Percentiles rank a stretch among this genome's conserved stretches.
phyloP scores from a whole-genome alignment of 2,888 invertebrate species.

The Charanyca ferruginea region DNA sequence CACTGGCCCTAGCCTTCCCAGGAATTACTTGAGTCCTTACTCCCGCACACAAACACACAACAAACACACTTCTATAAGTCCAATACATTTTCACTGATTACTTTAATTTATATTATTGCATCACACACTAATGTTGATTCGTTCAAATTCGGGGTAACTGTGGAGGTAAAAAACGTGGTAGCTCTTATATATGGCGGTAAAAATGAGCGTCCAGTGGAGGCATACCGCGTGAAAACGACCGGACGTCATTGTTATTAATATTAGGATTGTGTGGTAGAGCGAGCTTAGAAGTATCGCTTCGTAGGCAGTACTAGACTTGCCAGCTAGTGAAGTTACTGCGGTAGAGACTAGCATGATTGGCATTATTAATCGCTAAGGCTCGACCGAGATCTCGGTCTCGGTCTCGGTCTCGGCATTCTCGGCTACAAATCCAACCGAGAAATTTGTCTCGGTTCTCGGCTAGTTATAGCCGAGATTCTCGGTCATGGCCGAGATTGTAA shows the following conservation, averaged over 20 bases:
- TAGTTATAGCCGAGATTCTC: no score
- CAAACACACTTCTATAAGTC: slow-evolving; percentile 78
- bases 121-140: slow-evolving; percentile 66
- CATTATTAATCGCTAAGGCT: no score
- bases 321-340: no score
- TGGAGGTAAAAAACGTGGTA: slow-evolving; percentile 85
- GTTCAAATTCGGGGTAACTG: slow-evolving; percentile 79
- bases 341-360: no score
- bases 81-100: slow-evolving; percentile 78
- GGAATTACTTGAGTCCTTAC: slow-evolving; percentile 87
- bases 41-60: slow-evolving; percentile 83
- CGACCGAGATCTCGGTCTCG: no score
- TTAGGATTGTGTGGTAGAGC: slow-evolving; percentile 66
- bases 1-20: slow-evolving; percentile 87
- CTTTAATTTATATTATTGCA: slow-evolving; percentile 52
- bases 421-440: no score
- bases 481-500: no score
- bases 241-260: slow-evolving; percentile 90
- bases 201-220: slow-evolving; percentile 83
- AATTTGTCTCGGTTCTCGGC: no score
- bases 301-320: not conserved
- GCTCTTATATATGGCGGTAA: slow-evolving; percentile 88
- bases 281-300: slow-evolving; percentile 41
- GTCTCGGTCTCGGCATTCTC: no score
- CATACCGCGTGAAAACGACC: slow-evolving; percentile 87